Percentiles rank a stretch among this genome's conserved stretches.
Conservation (phyloP, 2,113 vertebrate species). For the Balaeniceps rex region DNA sequence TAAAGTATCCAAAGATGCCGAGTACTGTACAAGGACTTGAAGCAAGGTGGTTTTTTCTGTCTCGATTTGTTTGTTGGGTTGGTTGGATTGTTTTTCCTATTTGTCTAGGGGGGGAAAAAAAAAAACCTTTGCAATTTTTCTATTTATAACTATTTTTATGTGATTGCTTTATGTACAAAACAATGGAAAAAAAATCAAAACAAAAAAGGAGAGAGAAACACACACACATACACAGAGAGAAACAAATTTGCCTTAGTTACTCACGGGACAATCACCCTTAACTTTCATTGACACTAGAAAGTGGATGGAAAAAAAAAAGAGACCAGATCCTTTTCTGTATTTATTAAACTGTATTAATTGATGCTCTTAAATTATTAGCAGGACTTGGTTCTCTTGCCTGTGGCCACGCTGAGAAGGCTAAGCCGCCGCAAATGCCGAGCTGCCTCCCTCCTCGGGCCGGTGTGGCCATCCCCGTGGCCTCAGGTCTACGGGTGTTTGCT, state of each 20-base stretch:
- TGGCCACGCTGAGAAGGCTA: background rate
- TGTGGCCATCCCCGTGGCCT: background rate
- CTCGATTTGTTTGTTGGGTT: conserved; percentile 57
- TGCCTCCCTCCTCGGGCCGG: background rate
- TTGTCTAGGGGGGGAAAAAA: conserved; percentile 54
- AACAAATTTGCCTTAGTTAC: conserved; percentile 78
- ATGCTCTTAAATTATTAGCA: conserved; percentile 60
- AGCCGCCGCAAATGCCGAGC: background rate
- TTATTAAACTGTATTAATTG: conserved; percentile 72
- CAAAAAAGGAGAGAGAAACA: conserved; percentile 37
- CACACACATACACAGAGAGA: background rate
- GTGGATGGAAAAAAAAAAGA: background rate
- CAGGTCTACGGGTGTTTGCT: background rate
- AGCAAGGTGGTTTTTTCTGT: conserved; percentile 73
- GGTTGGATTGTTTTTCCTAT: conserved; percentile 47
- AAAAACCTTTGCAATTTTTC: conserved; percentile 75
- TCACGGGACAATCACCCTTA: conserved; percentile 76
- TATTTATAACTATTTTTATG: conserved; percentile 81
- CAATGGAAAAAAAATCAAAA: background rate
- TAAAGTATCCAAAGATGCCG: conserved; percentile 90
- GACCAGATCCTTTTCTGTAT: conserved; percentile 61
- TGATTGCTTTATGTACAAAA: conserved; percentile 76
- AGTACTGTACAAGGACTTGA: conserved; percentile 88
- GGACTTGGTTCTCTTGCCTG: conserved; percentile 37
- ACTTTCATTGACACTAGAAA: conserved; percentile 56